Percentiles rank a stretch among this genome's conserved stretches.
Conservation (phyloP, 2,797 vertebrate species). For the Prionace glauca region DNA sequence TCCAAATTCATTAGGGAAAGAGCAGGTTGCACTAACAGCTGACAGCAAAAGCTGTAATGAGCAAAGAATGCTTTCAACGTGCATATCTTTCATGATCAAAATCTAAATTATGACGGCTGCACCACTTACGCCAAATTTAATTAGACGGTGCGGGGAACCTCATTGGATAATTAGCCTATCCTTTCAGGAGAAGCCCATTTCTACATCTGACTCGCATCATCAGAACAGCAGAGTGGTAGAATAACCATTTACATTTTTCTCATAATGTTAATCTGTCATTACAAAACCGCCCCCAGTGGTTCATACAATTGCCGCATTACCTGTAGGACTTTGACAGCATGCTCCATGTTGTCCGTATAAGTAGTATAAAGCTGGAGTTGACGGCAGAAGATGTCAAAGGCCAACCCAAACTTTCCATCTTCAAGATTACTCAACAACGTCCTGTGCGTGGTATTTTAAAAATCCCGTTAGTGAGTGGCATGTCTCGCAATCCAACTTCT, state of each 20-base stretch:
- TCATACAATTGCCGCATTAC: constrained; percentile 63
- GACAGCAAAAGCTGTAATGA: constrained; percentile 73
- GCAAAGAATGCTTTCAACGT: constrained; percentile 62
- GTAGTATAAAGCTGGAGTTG: constrained; percentile 65
- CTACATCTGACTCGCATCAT: constrained; percentile 74
- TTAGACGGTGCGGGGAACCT: constrained; percentile 66
- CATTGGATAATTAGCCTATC: constrained; percentile 78
- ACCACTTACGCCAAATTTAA: constrained; percentile 73
- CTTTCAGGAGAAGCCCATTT: constrained; percentile 62
- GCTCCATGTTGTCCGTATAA: constrained; percentile 65
- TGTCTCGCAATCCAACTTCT: background rate
- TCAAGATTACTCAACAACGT: constrained; percentile 64
- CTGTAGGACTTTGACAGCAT: constrained; percentile 63
- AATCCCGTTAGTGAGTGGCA: background rate
- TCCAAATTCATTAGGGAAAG: constrained; percentile 72
- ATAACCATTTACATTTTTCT: constrained; percentile 68
- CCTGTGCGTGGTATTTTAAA: constrained; percentile 34
- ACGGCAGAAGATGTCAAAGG: constrained; percentile 65
- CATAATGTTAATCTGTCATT: constrained; percentile 54
- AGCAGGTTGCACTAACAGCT: constrained; percentile 63
- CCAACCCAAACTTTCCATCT: constrained; percentile 59
- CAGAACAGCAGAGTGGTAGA: constrained; percentile 76
- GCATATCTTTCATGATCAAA: constrained; percentile 65
- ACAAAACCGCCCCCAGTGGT: constrained; percentile 61
- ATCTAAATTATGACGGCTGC: constrained; percentile 65